Base-by-base conservation (phyloP, 2,888 invertebrate genomes). In the Acrobasis suavella region DNA sequence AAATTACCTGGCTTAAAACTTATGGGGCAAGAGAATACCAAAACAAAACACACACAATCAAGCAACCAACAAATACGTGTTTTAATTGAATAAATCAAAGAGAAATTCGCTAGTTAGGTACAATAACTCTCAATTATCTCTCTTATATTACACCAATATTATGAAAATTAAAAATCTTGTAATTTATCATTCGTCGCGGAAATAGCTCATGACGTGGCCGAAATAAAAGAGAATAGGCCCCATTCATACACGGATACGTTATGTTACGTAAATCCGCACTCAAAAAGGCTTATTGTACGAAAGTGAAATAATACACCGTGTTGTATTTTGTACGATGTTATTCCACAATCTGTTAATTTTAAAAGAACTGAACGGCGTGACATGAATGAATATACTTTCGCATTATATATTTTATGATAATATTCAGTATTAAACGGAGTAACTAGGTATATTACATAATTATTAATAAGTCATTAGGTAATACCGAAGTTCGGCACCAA, bases 291-390 rank as follows among this genome's bases (percentile, higher is more conserved):
- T 38, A 55, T 58, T 60, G 39, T 58, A 62, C 60, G 62, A 70
- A 70, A 72, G 72, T 66, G 67, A 70, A 73, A 72, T 16, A 54
- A 14, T 15, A 54, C 15, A 16, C 16, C 9, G n/a, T 55, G 17
- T 16, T 55, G 39, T 39, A 55, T 71, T 64, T 56, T 42, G 62
- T 59, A 16, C 12, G 55, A 16, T 55, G 54, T 37, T 32, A 37
- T 38, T 55, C 54, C 54, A 55, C 38, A 39, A 37, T 55, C 14
- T 52, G 32, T 52, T 8, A n/a, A 16, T 51, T 51, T 51, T 12
- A 22, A 51, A 51, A 51, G 9, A 22, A 51, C 17, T 51, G n/a
- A 22, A 14, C n/a, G 22, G n/a, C 17, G 32, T 14, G 6, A 55
- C 17, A 38, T 39, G 15, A n/a, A 16, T 55, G 15, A 10, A 3